These are phyloP conservation scores for Steinernema feltiae DNA, from an alignment of 1,140 invertebrate species.

Conservation along the genomic window DNA sequence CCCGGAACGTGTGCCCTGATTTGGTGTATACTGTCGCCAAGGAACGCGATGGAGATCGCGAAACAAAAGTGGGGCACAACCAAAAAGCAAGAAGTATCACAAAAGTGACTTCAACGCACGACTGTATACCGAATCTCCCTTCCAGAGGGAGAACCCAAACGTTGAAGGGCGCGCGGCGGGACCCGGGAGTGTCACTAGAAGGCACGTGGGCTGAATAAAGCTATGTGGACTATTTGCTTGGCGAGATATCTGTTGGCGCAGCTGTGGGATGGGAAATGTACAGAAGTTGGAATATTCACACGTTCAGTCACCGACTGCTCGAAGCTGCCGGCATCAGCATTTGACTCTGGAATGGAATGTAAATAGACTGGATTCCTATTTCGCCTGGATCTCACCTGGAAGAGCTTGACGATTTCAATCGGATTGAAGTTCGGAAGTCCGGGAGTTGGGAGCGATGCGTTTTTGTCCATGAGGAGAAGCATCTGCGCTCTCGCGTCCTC, in stretches of 20 bases:
- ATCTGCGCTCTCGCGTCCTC: slow-evolving; percentile 1
- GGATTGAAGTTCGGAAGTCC: not conserved
- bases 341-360: not conserved
- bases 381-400: not conserved
- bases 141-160: slow-evolving; percentile 6
- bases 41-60: not conserved
- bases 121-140: not conserved
- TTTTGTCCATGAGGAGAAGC: not conserved
- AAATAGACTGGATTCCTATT: not conserved
- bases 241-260: not conserved
- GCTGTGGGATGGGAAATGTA: slow-evolving; percentile 6
- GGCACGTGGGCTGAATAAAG: not conserved
- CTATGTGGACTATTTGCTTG: slow-evolving; percentile 2
- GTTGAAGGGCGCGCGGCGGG: not conserved
- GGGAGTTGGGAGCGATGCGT: not conserved
- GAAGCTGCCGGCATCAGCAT: not conserved
- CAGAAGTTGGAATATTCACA: not conserved
- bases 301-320: not conserved
- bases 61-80: not conserved
- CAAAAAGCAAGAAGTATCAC: slow-evolving; percentile 14
- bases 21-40: slow-evolving; percentile 8
- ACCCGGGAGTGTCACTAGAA: slow-evolving; percentile 2
- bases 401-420: not conserved
- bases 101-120: slow-evolving; percentile 8
- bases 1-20: not conserved